A percentile compares a stretch with the other conserved stretches of the same genome.
Conservation (phyloP, 2,797 vertebrate genomes). For the Sandelia bainsii region DNA sequence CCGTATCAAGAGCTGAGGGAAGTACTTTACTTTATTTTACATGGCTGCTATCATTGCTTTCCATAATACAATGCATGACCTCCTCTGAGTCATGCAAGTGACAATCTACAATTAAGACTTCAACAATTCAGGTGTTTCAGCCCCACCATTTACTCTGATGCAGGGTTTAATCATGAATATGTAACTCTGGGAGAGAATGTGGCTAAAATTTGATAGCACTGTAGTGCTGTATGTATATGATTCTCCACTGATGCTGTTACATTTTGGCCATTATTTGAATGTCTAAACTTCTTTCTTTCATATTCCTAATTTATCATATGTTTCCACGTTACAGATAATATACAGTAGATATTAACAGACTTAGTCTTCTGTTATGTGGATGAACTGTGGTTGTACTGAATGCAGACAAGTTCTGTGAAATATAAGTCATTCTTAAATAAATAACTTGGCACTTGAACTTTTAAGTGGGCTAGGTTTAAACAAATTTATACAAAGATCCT, state of each 20-base stretch:
- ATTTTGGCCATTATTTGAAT: not conserved
- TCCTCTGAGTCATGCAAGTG: not conserved
- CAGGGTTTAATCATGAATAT: not conserved
- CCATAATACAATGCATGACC: not conserved
- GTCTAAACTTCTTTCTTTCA: not conserved
- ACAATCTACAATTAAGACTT: not conserved
- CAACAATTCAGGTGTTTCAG: not conserved
- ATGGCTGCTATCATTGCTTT: constrained; percentile 4
- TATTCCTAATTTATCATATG: not conserved
- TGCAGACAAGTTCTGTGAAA: not conserved
- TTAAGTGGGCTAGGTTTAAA: not conserved
- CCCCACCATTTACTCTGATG: not conserved
- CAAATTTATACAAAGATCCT: not conserved
- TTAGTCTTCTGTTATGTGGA: too few species aligned
- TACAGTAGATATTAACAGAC: too few species aligned
- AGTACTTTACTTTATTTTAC: not conserved
- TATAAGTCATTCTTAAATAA: not conserved
- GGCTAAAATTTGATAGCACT: not conserved
- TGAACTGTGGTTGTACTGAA: too few species aligned
- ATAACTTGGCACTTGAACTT: constrained; percentile 1
- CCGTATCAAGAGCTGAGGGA: constrained; percentile 2
- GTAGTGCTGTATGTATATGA: not conserved
- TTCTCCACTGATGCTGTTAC: not conserved
- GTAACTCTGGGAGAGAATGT: not conserved
- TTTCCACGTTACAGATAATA: not conserved